phyloP scores from a whole-genome alignment of 2,113 vertebrate species.

The Rhizomys pruinosus region DNA sequence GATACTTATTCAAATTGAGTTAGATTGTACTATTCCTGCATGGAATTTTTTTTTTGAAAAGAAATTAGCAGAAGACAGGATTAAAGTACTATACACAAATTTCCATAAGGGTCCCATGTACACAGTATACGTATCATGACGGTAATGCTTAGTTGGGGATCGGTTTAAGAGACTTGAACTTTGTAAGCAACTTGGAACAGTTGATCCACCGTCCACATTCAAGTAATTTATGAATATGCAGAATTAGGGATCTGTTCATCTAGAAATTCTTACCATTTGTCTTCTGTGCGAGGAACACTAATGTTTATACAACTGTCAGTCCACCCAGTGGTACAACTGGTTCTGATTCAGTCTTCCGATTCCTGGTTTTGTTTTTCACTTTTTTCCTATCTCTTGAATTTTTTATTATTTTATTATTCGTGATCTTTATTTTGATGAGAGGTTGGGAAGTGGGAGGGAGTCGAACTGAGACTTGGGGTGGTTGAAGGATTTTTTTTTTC shows the following conservation, averaged over 20 bases:
- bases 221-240: slow-evolving; percentile 83
- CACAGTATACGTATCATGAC: background rate
- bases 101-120: slow-evolving; percentile 45
- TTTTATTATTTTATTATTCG: slow-evolving; percentile 48
- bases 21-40: slow-evolving; percentile 72
- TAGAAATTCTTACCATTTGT: slow-evolving; percentile 83
- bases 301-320: slow-evolving; percentile 83
- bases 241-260: too few species aligned
- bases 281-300: slow-evolving; percentile 86
- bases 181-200: slow-evolving; percentile 64
- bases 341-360: too few species aligned
- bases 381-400: slow-evolving; percentile 66
- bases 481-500: slow-evolving; percentile 71
- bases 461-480: slow-evolving; percentile 64
- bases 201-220: slow-evolving; percentile 89
- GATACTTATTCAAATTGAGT: slow-evolving; percentile 74
- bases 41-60: slow-evolving; percentile 61
- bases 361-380: slow-evolving; percentile 55
- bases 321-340: slow-evolving; percentile 87
- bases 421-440: slow-evolving; percentile 76
- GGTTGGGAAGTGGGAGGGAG: slow-evolving; percentile 59
- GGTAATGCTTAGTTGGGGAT: too few species aligned
- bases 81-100: slow-evolving; percentile 15
- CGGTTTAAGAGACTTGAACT: slow-evolving; percentile 38
- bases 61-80: slow-evolving; percentile 49